Evolutionary conservation across 1,140 invertebrate species (phyloP), one percentile per base, ranked within the genome.

Genomic region (Stenopsyche tienmushanensis): DNA sequence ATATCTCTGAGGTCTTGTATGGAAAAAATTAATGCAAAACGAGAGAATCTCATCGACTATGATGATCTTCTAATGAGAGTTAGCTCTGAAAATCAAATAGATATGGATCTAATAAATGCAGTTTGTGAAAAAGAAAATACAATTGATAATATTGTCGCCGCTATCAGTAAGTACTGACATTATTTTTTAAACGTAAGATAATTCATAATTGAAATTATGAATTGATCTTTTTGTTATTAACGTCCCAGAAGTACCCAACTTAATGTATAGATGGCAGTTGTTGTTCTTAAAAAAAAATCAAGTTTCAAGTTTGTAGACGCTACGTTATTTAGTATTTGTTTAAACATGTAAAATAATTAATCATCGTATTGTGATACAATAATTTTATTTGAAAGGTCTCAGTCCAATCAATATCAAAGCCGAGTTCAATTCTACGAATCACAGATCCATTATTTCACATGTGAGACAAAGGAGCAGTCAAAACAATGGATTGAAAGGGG

Each of bases 81-180:
- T n/a, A 29, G 10, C 10, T 17, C 20, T 3, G 50, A 62, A 42
- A 50, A 44, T 21, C 39, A 21, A 57, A 53, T 18, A 57, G 69
- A 7, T 17, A 67, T 72, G 42, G 62, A 57, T n/a, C 62, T 80
- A n/a, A 73, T 72, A 24, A 72, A 76, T 0, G 74, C 75, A 1
- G 77, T 81, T 24, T 71, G 60, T 44, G 59, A 59, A 8, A 52
- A 55, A 3, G 72, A 73, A 1, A 75, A 77, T 23, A 52, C 70
- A 10, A 55, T 74, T 0, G 73, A 77, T 5, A 70, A 74, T 24
- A 70, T 80, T 1, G 62, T 79, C 64, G 65, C 73, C 9, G 76
- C 76, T 64, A 73, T 79, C 52, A 71, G 78, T 80, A 57, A 75
- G 71, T 67, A 24, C 21, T 50, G 10, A 71, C n/a, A 49, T 15